phyloP scores from a whole-genome alignment of 2,113 vertebrate genomes.

The Callipepla squamata region DNA sequence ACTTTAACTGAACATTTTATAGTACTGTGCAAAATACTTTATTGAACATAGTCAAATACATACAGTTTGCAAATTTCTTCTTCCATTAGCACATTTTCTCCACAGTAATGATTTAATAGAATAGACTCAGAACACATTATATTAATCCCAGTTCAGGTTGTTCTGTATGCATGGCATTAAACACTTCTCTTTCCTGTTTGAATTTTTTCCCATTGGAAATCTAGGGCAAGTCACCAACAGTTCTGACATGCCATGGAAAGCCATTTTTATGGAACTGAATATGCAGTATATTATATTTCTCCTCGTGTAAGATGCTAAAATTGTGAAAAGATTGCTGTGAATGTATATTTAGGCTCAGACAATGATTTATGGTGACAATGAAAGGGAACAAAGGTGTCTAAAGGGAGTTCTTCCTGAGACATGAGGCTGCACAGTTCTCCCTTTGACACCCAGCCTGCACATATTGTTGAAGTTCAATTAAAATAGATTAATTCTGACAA shows the following conservation, averaged over 20 bases:
- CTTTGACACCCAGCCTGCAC: neutral
- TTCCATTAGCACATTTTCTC: neutral
- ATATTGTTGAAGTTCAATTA: neutral
- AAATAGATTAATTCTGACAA: neutral
- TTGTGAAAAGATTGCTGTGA: neutral
- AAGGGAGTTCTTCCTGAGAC: neutral
- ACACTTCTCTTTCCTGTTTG: neutral
- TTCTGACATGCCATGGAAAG: neutral
- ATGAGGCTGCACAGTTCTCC: neutral
- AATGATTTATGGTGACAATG: neutral
- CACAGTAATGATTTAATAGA: neutral
- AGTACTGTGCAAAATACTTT: slow-evolving; percentile 8
- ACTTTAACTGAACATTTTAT: neutral
- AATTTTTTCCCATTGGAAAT: neutral
- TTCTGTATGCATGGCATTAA: neutral
- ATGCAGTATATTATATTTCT: neutral
- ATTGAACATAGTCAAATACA: slow-evolving; percentile 16
- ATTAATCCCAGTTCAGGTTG: neutral
- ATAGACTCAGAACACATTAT: neutral
- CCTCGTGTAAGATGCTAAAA: slow-evolving; percentile 60
- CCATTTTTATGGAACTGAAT: slow-evolving; percentile 17
- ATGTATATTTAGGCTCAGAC: slow-evolving; percentile 22
- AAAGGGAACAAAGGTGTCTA: neutral
- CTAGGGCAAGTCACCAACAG: neutral
- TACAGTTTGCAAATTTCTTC: neutral